A percentile compares a stretch with the other conserved stretches of the same genome.
Evolutionary conservation across 2,797 vertebrate species (phyloP).

Genomic region (Buceros bicornis): DNA sequence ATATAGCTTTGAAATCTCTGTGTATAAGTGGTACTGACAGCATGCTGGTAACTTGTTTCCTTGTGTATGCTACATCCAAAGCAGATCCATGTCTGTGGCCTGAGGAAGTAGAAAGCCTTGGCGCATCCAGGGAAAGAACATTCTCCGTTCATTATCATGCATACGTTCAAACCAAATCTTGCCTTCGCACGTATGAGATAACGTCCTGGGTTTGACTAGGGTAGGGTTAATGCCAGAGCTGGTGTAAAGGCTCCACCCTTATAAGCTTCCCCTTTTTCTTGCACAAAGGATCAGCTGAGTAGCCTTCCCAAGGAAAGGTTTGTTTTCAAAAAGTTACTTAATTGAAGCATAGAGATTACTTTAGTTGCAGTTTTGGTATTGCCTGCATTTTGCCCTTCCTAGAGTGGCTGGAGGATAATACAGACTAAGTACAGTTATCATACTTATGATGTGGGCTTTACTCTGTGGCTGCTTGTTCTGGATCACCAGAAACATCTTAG

Average conservation of each 20-base stretch:
- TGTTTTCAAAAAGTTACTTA: not conserved
- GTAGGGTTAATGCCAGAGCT: not conserved
- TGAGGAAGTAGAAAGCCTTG: not conserved
- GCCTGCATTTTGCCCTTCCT: not conserved
- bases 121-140: accelerated
- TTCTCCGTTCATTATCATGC: not conserved
- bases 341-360: not conserved
- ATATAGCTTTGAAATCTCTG: not conserved
- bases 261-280: not conserved
- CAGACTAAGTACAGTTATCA: not conserved
- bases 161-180: not conserved
- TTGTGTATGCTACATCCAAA: not conserved
- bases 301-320: not conserved
- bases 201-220: too few species aligned
- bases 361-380: not conserved
- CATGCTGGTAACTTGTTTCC: not conserved
- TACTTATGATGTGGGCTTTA: not conserved
- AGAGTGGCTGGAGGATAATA: not conserved
- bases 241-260: not conserved
- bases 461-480: not conserved
- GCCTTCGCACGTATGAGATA: accelerated
- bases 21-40: not conserved
- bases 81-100: not conserved
- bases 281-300: not conserved
- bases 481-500: not conserved